Percentiles rank a stretch among this genome's conserved stretches.
These are phyloP conservation scores for Planococcus citri DNA, from an alignment of 1,140 invertebrate genomes.

Conservation along the genomic window DNA sequence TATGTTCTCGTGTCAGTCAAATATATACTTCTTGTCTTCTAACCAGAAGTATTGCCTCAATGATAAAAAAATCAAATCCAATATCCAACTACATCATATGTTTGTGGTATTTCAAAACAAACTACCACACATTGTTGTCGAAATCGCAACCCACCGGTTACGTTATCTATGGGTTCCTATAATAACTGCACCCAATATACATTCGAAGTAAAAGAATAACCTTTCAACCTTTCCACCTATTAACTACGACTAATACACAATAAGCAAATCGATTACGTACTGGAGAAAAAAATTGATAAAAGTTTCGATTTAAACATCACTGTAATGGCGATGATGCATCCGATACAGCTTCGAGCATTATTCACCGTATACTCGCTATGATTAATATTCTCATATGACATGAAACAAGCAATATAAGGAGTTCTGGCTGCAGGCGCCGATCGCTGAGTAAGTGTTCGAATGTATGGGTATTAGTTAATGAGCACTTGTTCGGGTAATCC, in stretches of 20 bases:
- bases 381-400: neutral
- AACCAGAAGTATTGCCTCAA: too few relatives aligned
- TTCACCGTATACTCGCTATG: neutral
- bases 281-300: neutral
- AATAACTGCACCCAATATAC: too few relatives aligned
- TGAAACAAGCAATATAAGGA: constrained; percentile 6
- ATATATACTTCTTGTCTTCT: too few relatives aligned
- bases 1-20: too few relatives aligned
- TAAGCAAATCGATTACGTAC: neutral
- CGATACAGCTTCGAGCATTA: neutral
- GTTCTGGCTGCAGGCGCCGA: neutral
- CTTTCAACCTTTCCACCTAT: too few relatives aligned
- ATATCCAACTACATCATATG: too few relatives aligned
- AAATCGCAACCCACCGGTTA: too few relatives aligned
- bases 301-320: constrained; percentile 1
- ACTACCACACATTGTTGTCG: too few relatives aligned
- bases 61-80: too few relatives aligned
- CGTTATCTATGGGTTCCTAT: too few relatives aligned
- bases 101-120: too few relatives aligned
- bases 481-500: neutral
- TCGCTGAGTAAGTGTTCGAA: neutral
- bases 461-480: constrained; percentile 8
- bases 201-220: too few relatives aligned
- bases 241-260: neutral
- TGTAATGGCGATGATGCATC: neutral